A percentile compares a stretch with the other conserved stretches of the same genome.
Evolutionary conservation across 1,140 invertebrate genomes (phyloP).

Genomic region (Asobara japonica): DNA sequence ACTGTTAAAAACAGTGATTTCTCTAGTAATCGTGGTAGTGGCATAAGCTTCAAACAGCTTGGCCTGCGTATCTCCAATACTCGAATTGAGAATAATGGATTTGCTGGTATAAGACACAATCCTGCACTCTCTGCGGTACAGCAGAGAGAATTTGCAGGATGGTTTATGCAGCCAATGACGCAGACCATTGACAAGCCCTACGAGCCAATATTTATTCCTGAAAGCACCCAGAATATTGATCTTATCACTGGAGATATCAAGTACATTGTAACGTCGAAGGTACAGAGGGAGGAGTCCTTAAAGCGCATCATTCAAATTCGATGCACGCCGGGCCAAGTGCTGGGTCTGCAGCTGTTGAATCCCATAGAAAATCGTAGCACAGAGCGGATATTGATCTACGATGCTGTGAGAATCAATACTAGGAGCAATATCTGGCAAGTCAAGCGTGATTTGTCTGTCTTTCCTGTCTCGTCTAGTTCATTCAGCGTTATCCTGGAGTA

Average conservation of each 20-base stretch:
- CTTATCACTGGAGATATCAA: constrained; percentile 79
- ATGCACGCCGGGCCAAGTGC: constrained; percentile 79
- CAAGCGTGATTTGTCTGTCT: constrained; percentile 82
- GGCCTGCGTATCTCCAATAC: constrained; percentile 83
- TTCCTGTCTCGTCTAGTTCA: constrained; percentile 87
- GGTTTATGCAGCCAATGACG: constrained; percentile 80
- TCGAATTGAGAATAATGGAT: constrained; percentile 83
- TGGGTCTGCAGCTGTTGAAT: constrained; percentile 86
- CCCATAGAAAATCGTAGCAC: constrained; percentile 88
- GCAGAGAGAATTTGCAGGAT: constrained; percentile 91
- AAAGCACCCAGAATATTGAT: constrained; percentile 66
- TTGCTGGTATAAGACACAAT: constrained; percentile 92
- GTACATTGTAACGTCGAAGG: constrained; percentile 78
- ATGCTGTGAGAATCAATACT: constrained; percentile 73
- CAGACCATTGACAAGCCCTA: constrained; percentile 75
- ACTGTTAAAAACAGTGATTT: constrained; percentile 90
- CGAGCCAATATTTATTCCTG: constrained; percentile 76
- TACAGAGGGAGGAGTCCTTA: constrained; percentile 60
- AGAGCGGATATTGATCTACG: constrained; percentile 82
- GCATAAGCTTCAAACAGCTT: constrained; percentile 88
- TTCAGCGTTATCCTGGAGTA: constrained; percentile 86
- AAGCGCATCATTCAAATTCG: constrained; percentile 47
- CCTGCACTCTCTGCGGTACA: constrained; percentile 84
- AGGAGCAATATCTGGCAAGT: constrained; percentile 79
- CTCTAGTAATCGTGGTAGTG: constrained; percentile 85